Evolutionary conservation across 1,140 invertebrate genomes (phyloP).

Genomic region (Adoxophyes honmai): DNA sequence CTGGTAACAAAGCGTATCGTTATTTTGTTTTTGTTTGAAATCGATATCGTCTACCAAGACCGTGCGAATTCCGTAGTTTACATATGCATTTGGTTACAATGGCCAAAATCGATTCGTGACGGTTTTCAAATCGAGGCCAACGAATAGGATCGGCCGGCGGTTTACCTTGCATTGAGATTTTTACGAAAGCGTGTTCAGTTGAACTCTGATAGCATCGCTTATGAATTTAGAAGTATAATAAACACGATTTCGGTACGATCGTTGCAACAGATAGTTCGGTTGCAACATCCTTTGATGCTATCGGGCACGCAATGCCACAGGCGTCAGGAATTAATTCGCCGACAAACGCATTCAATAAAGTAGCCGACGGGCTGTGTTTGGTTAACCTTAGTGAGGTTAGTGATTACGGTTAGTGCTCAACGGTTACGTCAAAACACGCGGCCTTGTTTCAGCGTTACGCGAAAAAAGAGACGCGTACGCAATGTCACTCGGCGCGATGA

Average conservation of each 20-base stretch:
- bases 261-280: too few relatives aligned
- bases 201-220: constrained; percentile 10
- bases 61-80: not conserved
- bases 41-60: too few relatives aligned
- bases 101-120: constrained; percentile 4
- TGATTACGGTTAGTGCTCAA: not conserved
- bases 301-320: too few relatives aligned
- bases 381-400: not conserved
- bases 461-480: not conserved
- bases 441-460: constrained; percentile 1
- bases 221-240: not conserved
- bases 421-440: constrained; percentile 12
- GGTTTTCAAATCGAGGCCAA: constrained; percentile 6
- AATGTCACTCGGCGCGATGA: not conserved
- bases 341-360: too few relatives aligned
- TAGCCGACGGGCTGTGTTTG: too few relatives aligned
- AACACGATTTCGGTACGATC: too few relatives aligned
- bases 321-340: too few relatives aligned
- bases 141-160: not conserved
- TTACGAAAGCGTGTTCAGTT: constrained; percentile 15
- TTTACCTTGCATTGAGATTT: constrained; percentile 6
- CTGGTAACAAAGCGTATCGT: too few relatives aligned
- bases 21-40: too few relatives aligned
- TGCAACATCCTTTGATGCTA: too few relatives aligned
- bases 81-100: constrained; percentile 14